phyloP scores from a whole-genome alignment of 1,140 invertebrate species.

The Leptinotarsa defecta region DNA sequence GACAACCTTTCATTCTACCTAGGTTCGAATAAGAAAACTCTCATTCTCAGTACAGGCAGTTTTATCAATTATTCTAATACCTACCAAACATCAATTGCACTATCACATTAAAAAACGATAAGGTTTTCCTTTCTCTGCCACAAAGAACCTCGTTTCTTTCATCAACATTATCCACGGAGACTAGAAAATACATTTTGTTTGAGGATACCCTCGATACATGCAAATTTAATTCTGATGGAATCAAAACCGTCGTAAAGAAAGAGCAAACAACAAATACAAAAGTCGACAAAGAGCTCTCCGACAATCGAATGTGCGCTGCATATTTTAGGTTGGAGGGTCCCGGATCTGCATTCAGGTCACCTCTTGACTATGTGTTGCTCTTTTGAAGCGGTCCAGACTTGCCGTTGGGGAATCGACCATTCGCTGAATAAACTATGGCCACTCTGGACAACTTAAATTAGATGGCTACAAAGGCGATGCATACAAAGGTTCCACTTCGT shows the following conservation, averaged over 20 bases:
- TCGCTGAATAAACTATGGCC: conserved; percentile 30
- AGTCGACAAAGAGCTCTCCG: conserved; percentile 39
- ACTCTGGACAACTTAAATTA: conserved; percentile 31
- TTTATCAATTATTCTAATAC: not conserved
- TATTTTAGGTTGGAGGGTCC: conserved; percentile 42
- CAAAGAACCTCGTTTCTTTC: conserved; percentile 26
- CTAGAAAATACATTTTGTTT: conserved; percentile 22
- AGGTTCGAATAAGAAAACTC: too few species aligned
- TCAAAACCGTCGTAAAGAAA: conserved; percentile 39
- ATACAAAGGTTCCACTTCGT: not conserved
- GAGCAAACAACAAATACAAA: conserved; percentile 33
- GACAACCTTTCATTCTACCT: too few species aligned
- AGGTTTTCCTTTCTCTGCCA: not conserved
- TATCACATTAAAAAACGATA: not conserved
- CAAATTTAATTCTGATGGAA: conserved; percentile 43
- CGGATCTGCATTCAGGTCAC: conserved; percentile 40
- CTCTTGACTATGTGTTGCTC: conserved; percentile 31
- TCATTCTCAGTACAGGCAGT: not conserved
- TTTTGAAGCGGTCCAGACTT: conserved; percentile 36
- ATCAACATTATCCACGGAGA: conserved; percentile 16
- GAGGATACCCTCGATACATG: conserved; percentile 32
- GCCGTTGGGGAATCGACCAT: conserved; percentile 17
- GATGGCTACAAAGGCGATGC: conserved; percentile 16
- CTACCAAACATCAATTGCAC: not conserved
- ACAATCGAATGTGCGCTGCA: conserved; percentile 38